Conservation (phyloP, 2,888 invertebrate species). For the Heliconius ismenius region DNA sequence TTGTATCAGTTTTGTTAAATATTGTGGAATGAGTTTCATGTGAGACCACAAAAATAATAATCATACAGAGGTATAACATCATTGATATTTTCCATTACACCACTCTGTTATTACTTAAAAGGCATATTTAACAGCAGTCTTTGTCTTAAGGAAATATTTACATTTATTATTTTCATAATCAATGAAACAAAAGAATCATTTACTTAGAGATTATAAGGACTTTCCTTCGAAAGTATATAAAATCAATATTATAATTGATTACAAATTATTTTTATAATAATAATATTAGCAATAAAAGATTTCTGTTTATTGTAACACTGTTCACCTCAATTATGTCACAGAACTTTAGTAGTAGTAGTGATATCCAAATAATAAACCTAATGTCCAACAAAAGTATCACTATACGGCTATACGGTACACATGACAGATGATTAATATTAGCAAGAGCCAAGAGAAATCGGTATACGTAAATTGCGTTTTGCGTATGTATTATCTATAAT, state of each 20-base stretch:
- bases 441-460: not conserved
- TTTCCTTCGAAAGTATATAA: conserved; percentile 4
- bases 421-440: conserved; percentile 3
- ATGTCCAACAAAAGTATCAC: not conserved
- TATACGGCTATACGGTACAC: not conserved
- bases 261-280: not conserved
- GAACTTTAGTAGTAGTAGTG: not conserved
- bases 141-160: not conserved
- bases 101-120: conserved; percentile 11
- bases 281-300: not conserved
- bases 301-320: not conserved
- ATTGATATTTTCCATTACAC: conserved; percentile 72
- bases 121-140: not conserved
- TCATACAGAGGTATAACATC: conserved; percentile 73
- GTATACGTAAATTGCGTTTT: not conserved
- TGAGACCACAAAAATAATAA: conserved; percentile 68
- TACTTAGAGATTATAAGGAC: not conserved
- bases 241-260: not conserved
- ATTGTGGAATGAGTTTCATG: conserved; percentile 59
- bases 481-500: no score
- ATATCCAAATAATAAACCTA: not conserved
- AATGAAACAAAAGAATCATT: not conserved
- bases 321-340: no score
- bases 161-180: not conserved
- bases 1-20: conserved; percentile 59